A percentile compares a stretch with the other conserved stretches of the same genome.
These are phyloP conservation scores for Rhipidura dahli DNA, from an alignment of 2,113 vertebrate species.

Conservation along the genomic window DNA sequence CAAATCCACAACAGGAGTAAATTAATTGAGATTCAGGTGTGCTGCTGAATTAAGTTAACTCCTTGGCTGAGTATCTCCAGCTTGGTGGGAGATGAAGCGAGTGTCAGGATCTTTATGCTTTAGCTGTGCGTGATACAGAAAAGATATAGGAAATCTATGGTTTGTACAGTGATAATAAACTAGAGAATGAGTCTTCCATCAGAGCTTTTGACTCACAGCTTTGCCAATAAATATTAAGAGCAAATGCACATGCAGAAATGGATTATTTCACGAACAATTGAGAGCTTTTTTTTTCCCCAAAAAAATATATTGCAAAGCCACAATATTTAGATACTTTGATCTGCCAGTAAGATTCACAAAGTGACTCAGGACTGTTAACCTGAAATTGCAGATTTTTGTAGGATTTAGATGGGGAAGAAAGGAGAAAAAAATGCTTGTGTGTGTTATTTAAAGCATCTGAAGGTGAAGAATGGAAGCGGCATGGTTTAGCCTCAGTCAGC, in stretches of 20 bases:
- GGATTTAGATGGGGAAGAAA: background rate
- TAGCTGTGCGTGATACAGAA: background rate
- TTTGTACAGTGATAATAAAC: background rate
- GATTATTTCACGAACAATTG: background rate
- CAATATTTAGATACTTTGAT: background rate
- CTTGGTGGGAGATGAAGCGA: background rate
- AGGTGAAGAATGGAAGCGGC: background rate
- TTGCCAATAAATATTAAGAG: background rate
- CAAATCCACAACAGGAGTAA: background rate
- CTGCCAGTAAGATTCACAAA: background rate
- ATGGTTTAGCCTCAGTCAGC: background rate
- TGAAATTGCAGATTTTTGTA: background rate
- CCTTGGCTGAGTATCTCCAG: background rate
- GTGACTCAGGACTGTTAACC: background rate
- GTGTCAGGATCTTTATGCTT: background rate
- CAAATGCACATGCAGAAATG: background rate
- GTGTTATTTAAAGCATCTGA: background rate
- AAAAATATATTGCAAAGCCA: background rate
- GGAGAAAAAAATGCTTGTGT: background rate
- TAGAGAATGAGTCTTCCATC: background rate
- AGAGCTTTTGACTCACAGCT: background rate
- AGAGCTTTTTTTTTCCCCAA: background rate
- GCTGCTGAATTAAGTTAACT: background rate
- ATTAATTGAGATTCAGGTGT: conserved; percentile 25
- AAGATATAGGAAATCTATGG: background rate